A percentile compares a stretch with the other conserved stretches of the same genome.
Conservation (phyloP, 2,888 invertebrate species). For the Chironomus riparius region DNA sequence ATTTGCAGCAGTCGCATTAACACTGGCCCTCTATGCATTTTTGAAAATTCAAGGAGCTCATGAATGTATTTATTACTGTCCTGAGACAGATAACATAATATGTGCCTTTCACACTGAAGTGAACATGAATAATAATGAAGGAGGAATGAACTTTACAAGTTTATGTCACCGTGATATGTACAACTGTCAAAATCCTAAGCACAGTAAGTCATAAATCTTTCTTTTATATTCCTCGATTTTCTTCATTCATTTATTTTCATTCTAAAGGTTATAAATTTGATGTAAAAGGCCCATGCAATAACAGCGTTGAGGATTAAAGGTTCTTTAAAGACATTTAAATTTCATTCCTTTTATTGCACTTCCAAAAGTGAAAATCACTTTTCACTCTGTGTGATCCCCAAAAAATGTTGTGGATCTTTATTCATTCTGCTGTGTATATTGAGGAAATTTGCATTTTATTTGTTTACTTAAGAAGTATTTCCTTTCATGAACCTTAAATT, state of each 20-base stretch:
- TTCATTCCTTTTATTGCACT: no score
- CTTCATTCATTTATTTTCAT: background rate
- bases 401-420: no score
- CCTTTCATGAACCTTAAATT: no score
- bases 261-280: background rate
- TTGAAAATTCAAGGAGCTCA: background rate
- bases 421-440: no score
- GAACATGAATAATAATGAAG: background rate
- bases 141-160: background rate
- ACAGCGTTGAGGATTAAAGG: no score
- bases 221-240: background rate
- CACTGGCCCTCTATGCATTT: background rate
- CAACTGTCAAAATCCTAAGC: background rate
- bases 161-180: background rate
- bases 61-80: background rate
- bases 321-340: no score
- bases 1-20: background rate
- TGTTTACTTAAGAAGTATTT: no score
- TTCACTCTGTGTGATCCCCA: no score
- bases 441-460: no score
- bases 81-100: background rate
- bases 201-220: slow-evolving; percentile 34
- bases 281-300: background rate
- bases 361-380: no score
- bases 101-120: background rate